Evolutionary conservation across 2,888 invertebrate genomes (phyloP).

Genomic region (Caenorhabditis wallacei): DNA sequence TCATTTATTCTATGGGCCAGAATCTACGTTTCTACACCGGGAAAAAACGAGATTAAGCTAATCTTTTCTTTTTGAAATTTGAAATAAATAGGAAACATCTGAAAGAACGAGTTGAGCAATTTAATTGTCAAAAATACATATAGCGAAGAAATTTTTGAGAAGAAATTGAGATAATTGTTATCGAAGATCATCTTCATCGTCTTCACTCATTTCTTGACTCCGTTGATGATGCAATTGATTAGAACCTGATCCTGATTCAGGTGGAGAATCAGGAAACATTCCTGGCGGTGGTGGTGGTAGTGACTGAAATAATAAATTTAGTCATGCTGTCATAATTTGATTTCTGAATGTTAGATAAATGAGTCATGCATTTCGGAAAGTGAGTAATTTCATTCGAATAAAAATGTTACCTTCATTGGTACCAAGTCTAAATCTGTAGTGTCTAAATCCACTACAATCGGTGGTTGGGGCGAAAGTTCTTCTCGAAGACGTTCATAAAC

Average conservation of each 20-base stretch:
- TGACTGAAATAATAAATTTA: slow-evolving; percentile 47
- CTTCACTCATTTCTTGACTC: slow-evolving; percentile 59
- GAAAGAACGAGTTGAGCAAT: slow-evolving; percentile 55
- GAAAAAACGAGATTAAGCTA: slow-evolving; percentile 3
- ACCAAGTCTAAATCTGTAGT: slow-evolving; percentile 64
- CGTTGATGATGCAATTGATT: slow-evolving; percentile 52
- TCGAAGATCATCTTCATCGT: slow-evolving; percentile 64
- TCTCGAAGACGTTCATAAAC: slow-evolving; percentile 80
- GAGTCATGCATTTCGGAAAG: slow-evolving; percentile 8
- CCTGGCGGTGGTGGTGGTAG: slow-evolving; percentile 62
- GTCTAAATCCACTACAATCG: slow-evolving; percentile 65
- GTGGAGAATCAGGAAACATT: slow-evolving; percentile 66
- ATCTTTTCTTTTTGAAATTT: neutral
- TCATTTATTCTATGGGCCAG: slow-evolving; percentile 5
- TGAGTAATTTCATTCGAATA: neutral
- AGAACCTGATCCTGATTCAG: slow-evolving; percentile 54
- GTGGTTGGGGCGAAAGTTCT: slow-evolving; percentile 76
- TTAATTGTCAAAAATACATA: slow-evolving; percentile 55
- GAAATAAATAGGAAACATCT: slow-evolving; percentile 37
- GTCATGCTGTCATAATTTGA: neutral
- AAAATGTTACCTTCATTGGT: slow-evolving; percentile 57
- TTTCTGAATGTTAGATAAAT: neutral
- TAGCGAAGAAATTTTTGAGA: slow-evolving; percentile 16
- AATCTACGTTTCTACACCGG: slow-evolving; percentile 45
- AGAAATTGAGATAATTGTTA: slow-evolving; percentile 3